Conservation (phyloP, 2,113 vertebrate species). For the Antennarius striatus region DNA sequence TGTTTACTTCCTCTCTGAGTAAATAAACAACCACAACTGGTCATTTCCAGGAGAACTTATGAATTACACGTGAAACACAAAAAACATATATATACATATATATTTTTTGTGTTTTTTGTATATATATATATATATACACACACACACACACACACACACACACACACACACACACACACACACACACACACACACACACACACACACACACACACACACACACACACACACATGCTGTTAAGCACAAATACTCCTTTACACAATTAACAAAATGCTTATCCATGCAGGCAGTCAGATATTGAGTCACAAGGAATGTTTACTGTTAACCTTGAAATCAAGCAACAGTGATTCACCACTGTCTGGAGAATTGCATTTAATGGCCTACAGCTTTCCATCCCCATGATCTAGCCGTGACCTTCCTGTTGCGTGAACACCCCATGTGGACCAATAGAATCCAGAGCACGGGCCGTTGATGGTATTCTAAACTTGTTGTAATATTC, state of each 20-base stretch:
- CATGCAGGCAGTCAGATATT: conserved; percentile 33
- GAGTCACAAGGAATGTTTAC: conserved; percentile 61
- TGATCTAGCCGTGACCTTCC: conserved; percentile 33
- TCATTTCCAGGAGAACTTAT: too few relatives aligned
- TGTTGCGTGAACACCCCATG: conserved; percentile 26
- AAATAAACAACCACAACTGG: conserved; percentile 63
- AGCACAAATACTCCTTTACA: conserved; percentile 7
- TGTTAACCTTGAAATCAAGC: conserved; percentile 57
- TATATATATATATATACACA: not conserved
- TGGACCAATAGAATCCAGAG: conserved; percentile 21
- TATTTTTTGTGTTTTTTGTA: too few relatives aligned
- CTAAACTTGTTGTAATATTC: conserved; percentile 14
- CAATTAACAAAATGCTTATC: conserved; percentile 10
- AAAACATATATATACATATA: too few relatives aligned
- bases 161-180: not conserved
- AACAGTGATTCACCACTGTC: conserved; percentile 71
- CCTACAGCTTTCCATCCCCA: conserved; percentile 28
- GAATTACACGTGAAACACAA: too few relatives aligned
- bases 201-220: conserved; percentile 1
- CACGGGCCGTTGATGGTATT: conserved; percentile 21
- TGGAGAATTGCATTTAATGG: conserved; percentile 56
- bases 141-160: conserved; percentile 2
- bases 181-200: not conserved
- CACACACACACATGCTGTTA: not conserved
- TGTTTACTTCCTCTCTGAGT: conserved; percentile 50